Percentiles rank a stretch among this genome's conserved stretches.
These are phyloP conservation scores for Drosophila emarginata DNA, from an alignment of 2,888 invertebrate genomes.

Conservation along the genomic window DNA sequence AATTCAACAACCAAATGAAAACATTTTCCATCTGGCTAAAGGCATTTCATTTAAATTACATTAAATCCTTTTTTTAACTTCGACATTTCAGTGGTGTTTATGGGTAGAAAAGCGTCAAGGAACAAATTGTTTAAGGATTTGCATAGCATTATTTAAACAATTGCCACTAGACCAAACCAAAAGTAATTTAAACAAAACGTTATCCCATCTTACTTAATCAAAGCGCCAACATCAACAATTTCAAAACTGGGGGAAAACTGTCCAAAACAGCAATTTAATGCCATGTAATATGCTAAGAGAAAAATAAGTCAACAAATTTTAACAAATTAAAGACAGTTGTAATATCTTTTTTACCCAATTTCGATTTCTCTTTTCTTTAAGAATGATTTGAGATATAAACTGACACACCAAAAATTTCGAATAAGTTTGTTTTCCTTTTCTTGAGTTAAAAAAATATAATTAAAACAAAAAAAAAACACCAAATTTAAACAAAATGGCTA, in stretches of 20 bases:
- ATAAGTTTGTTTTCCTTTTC: constrained; percentile 10
- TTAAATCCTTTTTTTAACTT: constrained; percentile 20
- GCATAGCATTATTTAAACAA: neutral
- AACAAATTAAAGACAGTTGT: constrained; percentile 44
- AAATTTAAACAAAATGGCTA: constrained; percentile 80
- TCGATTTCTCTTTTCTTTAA: constrained; percentile 36
- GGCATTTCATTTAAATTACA: constrained; percentile 34
- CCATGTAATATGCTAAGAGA: constrained; percentile 29
- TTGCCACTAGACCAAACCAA: neutral
- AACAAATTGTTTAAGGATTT: constrained; percentile 7
- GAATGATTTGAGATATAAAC: constrained; percentile 16
- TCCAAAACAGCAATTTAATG: constrained; percentile 16
- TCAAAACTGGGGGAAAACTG: constrained; percentile 7
- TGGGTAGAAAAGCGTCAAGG: neutral
- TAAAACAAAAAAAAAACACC: constrained; percentile 9
- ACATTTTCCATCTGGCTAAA: constrained; percentile 43
- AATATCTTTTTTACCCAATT: constrained; percentile 50
- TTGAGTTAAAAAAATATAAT: constrained; percentile 13
- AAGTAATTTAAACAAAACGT: constrained; percentile 3
- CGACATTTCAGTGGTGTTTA: neutral
- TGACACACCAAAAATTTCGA: neutral
- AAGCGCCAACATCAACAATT: constrained; percentile 7
- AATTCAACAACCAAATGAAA: constrained; percentile 25
- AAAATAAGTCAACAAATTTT: constrained; percentile 45
- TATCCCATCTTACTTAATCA: neutral